These are phyloP conservation scores for Epirrita christyi DNA, from an alignment of 2,888 invertebrate genomes.

Conservation along the genomic window DNA sequence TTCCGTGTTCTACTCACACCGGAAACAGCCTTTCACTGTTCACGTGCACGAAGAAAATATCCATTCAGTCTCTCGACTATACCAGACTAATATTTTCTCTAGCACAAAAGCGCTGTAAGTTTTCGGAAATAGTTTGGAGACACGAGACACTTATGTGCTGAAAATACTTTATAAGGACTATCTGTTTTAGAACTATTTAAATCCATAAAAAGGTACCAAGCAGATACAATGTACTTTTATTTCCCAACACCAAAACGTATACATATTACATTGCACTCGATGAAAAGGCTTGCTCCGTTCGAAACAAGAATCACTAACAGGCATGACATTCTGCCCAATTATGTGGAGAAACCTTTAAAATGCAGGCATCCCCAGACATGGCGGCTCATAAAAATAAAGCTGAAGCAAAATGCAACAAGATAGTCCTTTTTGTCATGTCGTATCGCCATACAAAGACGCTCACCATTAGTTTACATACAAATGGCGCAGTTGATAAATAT, in stretches of 20 bases:
- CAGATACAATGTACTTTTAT: too few species aligned
- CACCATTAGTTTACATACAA: slow-evolving; percentile 83
- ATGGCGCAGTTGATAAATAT: slow-evolving; percentile 50
- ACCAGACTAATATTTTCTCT: not conserved
- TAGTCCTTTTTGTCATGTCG: slow-evolving; percentile 36
- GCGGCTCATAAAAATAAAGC: slow-evolving; percentile 30
- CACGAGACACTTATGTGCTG: too few species aligned
- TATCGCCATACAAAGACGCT: slow-evolving; percentile 63
- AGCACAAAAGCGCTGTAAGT: too few species aligned
- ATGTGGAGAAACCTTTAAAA: slow-evolving; percentile 16
- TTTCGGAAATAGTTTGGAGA: too few species aligned
- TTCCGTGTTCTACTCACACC: slow-evolving; percentile 69
- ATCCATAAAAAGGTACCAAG: too few species aligned
- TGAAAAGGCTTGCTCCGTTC: too few species aligned
- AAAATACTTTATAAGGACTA: too few species aligned
- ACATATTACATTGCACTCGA: too few species aligned
- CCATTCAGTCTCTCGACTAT: not conserved
- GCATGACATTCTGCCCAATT: slow-evolving; percentile 45
- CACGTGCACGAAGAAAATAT: slow-evolving; percentile 44
- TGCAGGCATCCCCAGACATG: slow-evolving; percentile 17
- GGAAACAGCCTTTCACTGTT: slow-evolving; percentile 72
- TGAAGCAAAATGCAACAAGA: slow-evolving; percentile 41
- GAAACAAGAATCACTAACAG: too few species aligned
- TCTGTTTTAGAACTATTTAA: too few species aligned
- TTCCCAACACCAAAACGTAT: too few species aligned